These are phyloP conservation scores for Lagorchestes hirsutus DNA, from an alignment of 2,797 vertebrate genomes.

Conservation along the genomic window DNA sequence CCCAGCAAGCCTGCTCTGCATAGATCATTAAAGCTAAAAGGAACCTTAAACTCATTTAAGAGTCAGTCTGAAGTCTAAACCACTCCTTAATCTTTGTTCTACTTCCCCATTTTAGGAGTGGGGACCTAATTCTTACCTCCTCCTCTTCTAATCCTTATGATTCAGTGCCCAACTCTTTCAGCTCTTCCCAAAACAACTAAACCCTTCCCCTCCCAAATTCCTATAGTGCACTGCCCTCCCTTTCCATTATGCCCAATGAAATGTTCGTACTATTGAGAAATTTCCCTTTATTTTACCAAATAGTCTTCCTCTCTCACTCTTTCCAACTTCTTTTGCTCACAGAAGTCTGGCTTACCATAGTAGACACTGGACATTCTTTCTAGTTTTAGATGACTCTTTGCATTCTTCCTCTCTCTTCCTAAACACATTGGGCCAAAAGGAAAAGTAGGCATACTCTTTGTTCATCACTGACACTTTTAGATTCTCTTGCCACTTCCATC, in stretches of 20 bases:
- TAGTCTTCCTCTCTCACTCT: background rate
- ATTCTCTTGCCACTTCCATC: too few species aligned
- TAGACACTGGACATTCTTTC: too few species aligned
- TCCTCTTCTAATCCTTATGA: background rate
- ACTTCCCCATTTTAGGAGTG: background rate
- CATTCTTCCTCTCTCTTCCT: too few species aligned
- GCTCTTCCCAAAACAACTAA: background rate
- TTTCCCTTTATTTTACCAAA: background rate
- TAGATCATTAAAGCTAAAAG: background rate
- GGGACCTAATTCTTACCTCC: background rate
- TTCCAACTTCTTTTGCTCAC: background rate
- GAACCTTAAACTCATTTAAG: background rate
- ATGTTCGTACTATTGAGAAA: background rate
- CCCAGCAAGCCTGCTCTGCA: background rate
- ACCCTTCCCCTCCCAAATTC: background rate
- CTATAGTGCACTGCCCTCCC: background rate
- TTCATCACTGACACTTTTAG: too few species aligned
- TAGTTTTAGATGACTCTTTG: too few species aligned
- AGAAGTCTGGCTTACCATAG: background rate
- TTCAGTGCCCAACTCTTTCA: background rate
- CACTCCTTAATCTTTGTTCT: background rate
- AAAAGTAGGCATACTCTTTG: too few species aligned
- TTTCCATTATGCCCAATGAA: background rate
- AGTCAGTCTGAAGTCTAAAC: background rate
- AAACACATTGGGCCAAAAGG: too few species aligned